Conservation (phyloP, 1,140 invertebrate genomes). For the Lethrus apterus region DNA sequence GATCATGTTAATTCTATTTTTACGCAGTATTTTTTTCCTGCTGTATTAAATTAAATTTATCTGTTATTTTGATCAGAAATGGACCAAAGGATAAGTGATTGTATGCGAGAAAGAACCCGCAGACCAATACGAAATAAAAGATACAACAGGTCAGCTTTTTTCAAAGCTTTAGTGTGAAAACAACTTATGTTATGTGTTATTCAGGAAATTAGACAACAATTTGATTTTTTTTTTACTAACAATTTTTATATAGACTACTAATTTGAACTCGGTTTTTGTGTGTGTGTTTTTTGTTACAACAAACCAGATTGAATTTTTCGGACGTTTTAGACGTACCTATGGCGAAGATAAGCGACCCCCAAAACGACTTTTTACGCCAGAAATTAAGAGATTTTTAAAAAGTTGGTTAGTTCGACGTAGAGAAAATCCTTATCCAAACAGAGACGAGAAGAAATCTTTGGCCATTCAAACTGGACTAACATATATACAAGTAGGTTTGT, state of each 20-base stretch:
- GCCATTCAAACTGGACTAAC: slow-evolving; percentile 61
- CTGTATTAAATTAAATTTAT: slow-evolving; percentile 25
- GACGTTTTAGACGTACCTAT: slow-evolving; percentile 44
- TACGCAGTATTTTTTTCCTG: slow-evolving; percentile 30
- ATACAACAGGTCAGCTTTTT: slow-evolving; percentile 34
- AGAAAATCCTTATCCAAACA: slow-evolving; percentile 65
- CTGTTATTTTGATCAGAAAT: slow-evolving; percentile 28
- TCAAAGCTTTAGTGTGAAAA: neutral
- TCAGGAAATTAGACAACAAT: no score
- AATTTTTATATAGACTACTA: no score
- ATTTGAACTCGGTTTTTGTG: neutral
- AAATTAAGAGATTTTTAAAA: slow-evolving; percentile 64
- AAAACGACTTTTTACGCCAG: slow-evolving; percentile 63
- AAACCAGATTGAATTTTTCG: no score
- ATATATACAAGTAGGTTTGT: slow-evolving; percentile 53
- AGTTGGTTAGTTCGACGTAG: slow-evolving; percentile 61
- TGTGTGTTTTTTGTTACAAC: neutral
- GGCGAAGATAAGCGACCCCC: slow-evolving; percentile 51
- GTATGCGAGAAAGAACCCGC: slow-evolving; percentile 28
- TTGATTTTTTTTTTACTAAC: no score
- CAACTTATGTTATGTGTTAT: no score
- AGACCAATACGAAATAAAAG: slow-evolving; percentile 36
- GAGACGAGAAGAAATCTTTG: slow-evolving; percentile 62
- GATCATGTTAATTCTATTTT: slow-evolving; percentile 36
- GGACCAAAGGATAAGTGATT: slow-evolving; percentile 30